These are phyloP conservation scores for Muntiacus muntjak DNA, from an alignment of 2,113 vertebrate species.

Conservation along the genomic window DNA sequence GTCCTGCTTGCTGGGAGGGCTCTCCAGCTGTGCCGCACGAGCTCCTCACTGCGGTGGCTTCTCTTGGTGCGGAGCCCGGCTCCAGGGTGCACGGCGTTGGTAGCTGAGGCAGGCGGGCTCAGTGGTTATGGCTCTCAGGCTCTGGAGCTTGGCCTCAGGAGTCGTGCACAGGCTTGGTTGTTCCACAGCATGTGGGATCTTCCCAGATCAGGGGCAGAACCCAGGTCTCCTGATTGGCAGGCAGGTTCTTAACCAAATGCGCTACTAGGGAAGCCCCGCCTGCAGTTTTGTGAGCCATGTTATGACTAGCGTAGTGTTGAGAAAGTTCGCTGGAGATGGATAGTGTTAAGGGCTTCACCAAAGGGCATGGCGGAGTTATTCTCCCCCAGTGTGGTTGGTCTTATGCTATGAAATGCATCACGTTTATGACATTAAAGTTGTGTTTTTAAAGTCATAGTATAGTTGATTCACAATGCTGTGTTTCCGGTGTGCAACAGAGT, in stretches of 20 bases:
- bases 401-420: not conserved
- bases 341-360: not conserved
- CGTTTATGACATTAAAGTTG: not conserved
- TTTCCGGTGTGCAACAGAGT: not conserved
- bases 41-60: not conserved
- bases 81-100: too few species aligned
- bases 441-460: not conserved
- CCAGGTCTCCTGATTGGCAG: not conserved
- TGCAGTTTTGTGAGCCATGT: not conserved
- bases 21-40: not conserved
- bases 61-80: not conserved
- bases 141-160: not conserved
- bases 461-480: not conserved
- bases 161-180: not conserved
- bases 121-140: not conserved
- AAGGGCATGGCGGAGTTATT: not conserved
- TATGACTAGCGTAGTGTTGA: not conserved
- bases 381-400: not conserved
- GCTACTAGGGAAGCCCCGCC: not conserved
- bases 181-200: not conserved
- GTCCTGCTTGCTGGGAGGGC: not conserved
- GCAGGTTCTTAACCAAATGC: not conserved
- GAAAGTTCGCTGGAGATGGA: not conserved
- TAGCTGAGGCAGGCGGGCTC: rapidly evolving
- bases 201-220: not conserved